Evolutionary conservation across 2,797 vertebrate genomes (phyloP), one percentile per base, ranked within the genome.

Genomic region (Epinephelus malabaricus): DNA sequence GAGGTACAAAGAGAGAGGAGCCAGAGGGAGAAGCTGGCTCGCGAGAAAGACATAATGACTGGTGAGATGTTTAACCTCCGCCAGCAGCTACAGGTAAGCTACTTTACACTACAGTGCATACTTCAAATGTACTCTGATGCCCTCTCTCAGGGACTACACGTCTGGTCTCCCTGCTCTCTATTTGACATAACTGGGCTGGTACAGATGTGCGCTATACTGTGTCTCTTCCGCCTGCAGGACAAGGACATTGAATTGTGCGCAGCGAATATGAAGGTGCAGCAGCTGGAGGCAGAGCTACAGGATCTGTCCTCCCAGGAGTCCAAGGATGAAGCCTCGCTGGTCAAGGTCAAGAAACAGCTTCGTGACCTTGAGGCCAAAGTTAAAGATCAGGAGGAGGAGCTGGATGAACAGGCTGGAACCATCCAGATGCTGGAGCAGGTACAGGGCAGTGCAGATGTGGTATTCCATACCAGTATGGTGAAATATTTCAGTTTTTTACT

Each of bases 351-450:
- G 94, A 99, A 98, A 90, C 97, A 98, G 88, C 95, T 99, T 64
- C 95, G 97, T 0, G 98, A 99, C 85, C 92, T 99, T 59, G 98
- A 99, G 84, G 97, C 97, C 21, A 98, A 98, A 89, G 97, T 96
- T 88, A 99, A 99, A 86, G 98, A 99, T 91, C 98, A 99, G 89
- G 98, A 99, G 89, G 98, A 99, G 86, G 98, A 99, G 93, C 95
- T 99, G 85, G 98, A 99, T 0, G 98, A 99, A 85, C 98, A 99
- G 90, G 98, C 98, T 2, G 98, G 98, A 82, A 97, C 84, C 86
- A 99, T 99, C 92, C 98, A 99, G 93, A 97, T 98, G 96, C 92
- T 99, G 91, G 98, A 99, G 87, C 98, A 99, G 98, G 98, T 99
- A 93, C 9, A 49, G 46, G 14, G 30, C 5, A 67, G 9, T 64